Evolutionary conservation across 2,888 invertebrate species (phyloP).

Genomic region (Drosophila paranaensis): DNA sequence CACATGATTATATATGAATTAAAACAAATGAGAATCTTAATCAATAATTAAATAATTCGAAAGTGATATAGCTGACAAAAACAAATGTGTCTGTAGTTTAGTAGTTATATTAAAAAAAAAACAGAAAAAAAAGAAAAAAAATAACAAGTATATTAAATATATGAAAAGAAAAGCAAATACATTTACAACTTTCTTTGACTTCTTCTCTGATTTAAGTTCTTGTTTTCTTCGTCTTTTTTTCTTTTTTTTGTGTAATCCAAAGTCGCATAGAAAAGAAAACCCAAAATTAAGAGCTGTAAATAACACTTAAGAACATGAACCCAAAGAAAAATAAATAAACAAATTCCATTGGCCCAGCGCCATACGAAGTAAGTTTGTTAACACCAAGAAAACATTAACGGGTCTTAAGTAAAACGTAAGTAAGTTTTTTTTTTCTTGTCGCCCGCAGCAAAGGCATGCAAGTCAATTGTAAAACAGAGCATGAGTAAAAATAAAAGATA

Average conservation of each 20-base stretch:
- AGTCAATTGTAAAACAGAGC: constrained; percentile 63
- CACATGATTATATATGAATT: constrained; percentile 45
- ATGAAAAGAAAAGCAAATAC: constrained; percentile 23
- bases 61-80: constrained; percentile 79
- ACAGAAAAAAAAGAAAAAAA: constrained; percentile 22
- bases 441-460: constrained; percentile 41
- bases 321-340: constrained; percentile 17
- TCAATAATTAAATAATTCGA: constrained; percentile 78
- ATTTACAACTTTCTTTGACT: constrained; percentile 19
- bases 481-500: constrained; percentile 12
- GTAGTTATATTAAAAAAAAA: constrained; percentile 53
- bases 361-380: constrained; percentile 53
- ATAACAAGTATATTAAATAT: constrained; percentile 21
- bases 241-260: constrained; percentile 36
- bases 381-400: constrained; percentile 62
- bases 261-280: constrained; percentile 10
- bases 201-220: background rate
- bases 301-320: constrained; percentile 51
- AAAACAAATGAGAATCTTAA: constrained; percentile 53
- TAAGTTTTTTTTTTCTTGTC: constrained; percentile 54
- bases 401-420: constrained; percentile 61
- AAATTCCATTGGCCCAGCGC: constrained; percentile 7
- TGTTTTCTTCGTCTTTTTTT: too few relatives aligned
- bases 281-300: constrained; percentile 45
- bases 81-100: constrained; percentile 76